Evolutionary conservation across 2,797 vertebrate species (phyloP).

Genomic region (Pelobates cultripes): DNA sequence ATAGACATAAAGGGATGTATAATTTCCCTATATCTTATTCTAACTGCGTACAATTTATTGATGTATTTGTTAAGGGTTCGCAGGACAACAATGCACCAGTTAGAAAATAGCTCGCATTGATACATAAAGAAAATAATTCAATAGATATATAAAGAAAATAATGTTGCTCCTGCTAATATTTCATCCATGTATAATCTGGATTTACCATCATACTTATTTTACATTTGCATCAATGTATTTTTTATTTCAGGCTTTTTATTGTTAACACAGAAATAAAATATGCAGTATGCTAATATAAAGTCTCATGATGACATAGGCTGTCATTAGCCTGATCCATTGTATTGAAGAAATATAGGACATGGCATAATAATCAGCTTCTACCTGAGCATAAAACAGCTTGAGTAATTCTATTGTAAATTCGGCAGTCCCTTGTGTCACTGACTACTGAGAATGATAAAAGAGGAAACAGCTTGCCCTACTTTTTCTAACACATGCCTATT

Average conservation of each 20-base stretch:
- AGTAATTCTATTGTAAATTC: not conserved
- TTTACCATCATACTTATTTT: not conserved
- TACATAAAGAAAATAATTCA: no score
- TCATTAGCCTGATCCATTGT: not conserved
- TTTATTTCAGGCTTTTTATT: not conserved
- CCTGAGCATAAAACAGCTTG: not conserved
- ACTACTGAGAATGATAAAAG: not conserved
- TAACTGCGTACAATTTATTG: not conserved
- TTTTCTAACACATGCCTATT: not conserved
- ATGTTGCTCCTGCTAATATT: no score
- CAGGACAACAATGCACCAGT: not conserved
- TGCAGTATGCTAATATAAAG: not conserved
- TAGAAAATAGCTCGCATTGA: not conserved
- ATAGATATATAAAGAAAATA: no score
- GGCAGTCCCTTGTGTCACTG: not conserved
- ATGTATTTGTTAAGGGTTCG: not conserved
- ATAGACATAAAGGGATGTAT: no score
- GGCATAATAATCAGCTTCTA: not conserved
- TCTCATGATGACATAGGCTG: not conserved
- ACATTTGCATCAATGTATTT: not conserved
- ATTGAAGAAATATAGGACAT: not conserved
- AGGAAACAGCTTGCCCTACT: slow-evolving; percentile 7
- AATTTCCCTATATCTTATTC: no score
- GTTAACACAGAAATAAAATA: not conserved
- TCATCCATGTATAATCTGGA: no score